These are phyloP conservation scores for Sinotaia quadrata DNA, from an alignment of 2,888 invertebrate species.

Conservation along the genomic window DNA sequence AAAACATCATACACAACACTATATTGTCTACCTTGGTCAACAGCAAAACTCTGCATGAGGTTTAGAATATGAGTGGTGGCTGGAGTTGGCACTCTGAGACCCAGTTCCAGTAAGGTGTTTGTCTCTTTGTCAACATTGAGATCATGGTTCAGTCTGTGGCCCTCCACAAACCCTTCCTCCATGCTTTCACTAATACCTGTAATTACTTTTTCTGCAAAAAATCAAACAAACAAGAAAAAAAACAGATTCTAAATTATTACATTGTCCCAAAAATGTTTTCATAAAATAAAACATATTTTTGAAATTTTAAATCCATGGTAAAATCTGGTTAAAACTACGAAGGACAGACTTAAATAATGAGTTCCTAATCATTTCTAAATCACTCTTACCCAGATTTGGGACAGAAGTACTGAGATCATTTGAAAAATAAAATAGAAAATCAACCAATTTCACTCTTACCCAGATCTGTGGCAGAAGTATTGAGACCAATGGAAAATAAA, in stretches of 20 bases:
- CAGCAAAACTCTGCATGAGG: constrained; percentile 60
- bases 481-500: too few relatives aligned
- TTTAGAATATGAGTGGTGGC: constrained; percentile 47
- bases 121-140: constrained; percentile 47
- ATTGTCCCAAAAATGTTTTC: too few relatives aligned
- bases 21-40: constrained; percentile 56
- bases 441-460: too few relatives aligned
- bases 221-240: background rate
- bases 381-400: too few relatives aligned
- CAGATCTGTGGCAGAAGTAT: too few relatives aligned
- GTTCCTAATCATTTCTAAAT: too few relatives aligned
- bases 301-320: too few relatives aligned
- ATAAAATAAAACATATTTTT: too few relatives aligned
- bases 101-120: constrained; percentile 49
- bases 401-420: too few relatives aligned
- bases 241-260: too few relatives aligned
- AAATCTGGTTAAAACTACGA: too few relatives aligned
- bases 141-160: constrained; percentile 35
- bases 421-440: background rate
- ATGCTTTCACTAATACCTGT: constrained; percentile 41
- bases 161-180: constrained; percentile 39
- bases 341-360: too few relatives aligned
- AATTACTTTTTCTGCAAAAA: constrained; percentile 42
- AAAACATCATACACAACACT: background rate
- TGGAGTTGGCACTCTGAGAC: constrained; percentile 48